Conservation (phyloP, 2,797 vertebrate species). For the Eulemur rubriventer region DNA sequence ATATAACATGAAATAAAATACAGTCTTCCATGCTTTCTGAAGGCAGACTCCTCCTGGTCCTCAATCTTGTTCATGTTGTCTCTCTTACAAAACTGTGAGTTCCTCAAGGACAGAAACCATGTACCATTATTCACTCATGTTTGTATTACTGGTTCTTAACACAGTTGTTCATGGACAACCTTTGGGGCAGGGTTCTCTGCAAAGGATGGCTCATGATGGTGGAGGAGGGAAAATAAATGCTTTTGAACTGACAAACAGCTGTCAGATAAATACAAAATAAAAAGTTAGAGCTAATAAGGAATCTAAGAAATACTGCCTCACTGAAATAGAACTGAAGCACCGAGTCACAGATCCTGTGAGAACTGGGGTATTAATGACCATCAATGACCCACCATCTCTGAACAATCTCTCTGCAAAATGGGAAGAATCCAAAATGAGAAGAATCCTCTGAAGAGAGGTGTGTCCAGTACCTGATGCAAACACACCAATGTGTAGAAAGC, state of each 20-base stretch:
- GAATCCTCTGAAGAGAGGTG: background rate
- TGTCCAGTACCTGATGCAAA: conserved; percentile 94
- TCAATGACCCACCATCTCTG: background rate
- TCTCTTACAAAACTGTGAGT: background rate
- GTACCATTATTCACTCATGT: background rate
- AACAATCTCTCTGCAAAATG: background rate
- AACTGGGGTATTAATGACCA: background rate
- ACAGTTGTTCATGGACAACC: background rate
- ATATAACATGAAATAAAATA: background rate
- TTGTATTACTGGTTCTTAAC: background rate
- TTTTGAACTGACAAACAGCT: background rate
- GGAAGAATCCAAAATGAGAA: background rate
- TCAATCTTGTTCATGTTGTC: background rate
- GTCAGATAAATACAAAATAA: background rate
- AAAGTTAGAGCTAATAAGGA: background rate
- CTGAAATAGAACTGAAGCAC: background rate
- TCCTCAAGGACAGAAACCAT: background rate
- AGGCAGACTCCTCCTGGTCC: background rate
- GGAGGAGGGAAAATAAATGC: background rate
- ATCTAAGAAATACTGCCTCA: background rate
- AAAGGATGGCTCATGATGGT: background rate
- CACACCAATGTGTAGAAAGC: conserved; percentile 98
- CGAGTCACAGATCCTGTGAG: background rate
- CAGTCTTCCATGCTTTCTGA: background rate
- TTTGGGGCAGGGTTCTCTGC: background rate